A percentile compares a stretch with the other conserved stretches of the same genome.
Evolutionary conservation across 1,140 invertebrate species (phyloP).

Genomic region (Acromyrmex echinatior): DNA sequence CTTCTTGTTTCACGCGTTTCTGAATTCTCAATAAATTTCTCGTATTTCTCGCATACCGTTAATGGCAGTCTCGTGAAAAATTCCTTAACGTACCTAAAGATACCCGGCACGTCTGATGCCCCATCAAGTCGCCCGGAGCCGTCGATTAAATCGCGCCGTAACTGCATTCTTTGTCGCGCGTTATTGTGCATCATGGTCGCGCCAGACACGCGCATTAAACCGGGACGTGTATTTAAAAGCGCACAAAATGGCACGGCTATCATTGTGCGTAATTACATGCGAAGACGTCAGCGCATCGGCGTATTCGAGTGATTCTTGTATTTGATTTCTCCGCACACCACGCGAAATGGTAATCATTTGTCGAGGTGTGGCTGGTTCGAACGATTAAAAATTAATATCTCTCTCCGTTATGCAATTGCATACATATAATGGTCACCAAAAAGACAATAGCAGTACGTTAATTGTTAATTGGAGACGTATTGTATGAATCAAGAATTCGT

Average conservation of each 20-base stretch:
- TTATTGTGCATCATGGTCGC: constrained; percentile 67
- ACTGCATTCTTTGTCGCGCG: constrained; percentile 71
- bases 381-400: constrained; percentile 51
- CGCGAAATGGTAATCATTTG: constrained; percentile 48
- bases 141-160: constrained; percentile 71
- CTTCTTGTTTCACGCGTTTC: neutral
- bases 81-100: constrained; percentile 67
- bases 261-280: constrained; percentile 67
- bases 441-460: neutral
- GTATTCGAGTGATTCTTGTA: constrained; percentile 71
- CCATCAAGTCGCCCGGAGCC: constrained; percentile 26
- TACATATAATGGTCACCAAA: neutral
- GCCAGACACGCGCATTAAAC: constrained; percentile 67
- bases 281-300: constrained; percentile 45
- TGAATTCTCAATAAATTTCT: constrained; percentile 49
- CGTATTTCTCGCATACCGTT: constrained; percentile 11
- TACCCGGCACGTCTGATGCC: constrained; percentile 54
- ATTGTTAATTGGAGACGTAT: constrained; percentile 10
- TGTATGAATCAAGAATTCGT: constrained; percentile 61
- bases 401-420: neutral
- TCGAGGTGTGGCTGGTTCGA: constrained; percentile 57
- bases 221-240: constrained; percentile 72
- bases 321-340: constrained; percentile 65
- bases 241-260: constrained; percentile 64
- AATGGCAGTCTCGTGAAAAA: constrained; percentile 58